Percentiles rank a stretch among this genome's conserved stretches.
phyloP scores from a whole-genome alignment of 2,797 vertebrate species.

The Echiichthys vipera region DNA sequence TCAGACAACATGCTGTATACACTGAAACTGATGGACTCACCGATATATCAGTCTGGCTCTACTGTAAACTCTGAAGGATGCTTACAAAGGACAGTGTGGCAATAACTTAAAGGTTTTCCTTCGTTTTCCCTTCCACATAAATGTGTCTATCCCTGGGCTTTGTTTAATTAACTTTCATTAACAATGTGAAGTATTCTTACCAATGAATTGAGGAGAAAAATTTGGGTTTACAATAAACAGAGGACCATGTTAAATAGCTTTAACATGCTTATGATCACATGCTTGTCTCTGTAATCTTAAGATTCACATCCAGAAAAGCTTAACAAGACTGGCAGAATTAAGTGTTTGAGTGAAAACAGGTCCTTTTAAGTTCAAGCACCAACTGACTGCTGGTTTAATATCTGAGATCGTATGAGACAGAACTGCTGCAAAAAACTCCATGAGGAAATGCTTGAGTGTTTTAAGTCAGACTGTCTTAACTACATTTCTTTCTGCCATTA shows the following conservation, averaged over 20 bases:
- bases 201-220: not conserved
- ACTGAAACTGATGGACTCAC: no score
- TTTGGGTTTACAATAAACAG: not conserved
- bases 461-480: constrained; percentile 36
- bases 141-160: no score
- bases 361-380: constrained; percentile 13
- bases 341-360: constrained; percentile 9
- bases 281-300: not conserved
- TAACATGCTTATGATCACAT: constrained; percentile 1
- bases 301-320: constrained; percentile 22
- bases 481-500: constrained; percentile 38
- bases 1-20: no score
- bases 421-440: not conserved
- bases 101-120: not conserved
- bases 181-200: no score
- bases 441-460: constrained; percentile 18
- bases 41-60: no score
- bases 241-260: not conserved
- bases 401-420: constrained; percentile 7
- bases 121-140: not conserved
- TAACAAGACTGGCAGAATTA: constrained; percentile 21
- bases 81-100: not conserved
- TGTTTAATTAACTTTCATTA: no score
- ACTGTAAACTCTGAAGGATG: no score
- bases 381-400: constrained; percentile 33